These are phyloP conservation scores for Ormyrus labotus DNA, from an alignment of 2,888 invertebrate genomes.

Conservation along the genomic window DNA sequence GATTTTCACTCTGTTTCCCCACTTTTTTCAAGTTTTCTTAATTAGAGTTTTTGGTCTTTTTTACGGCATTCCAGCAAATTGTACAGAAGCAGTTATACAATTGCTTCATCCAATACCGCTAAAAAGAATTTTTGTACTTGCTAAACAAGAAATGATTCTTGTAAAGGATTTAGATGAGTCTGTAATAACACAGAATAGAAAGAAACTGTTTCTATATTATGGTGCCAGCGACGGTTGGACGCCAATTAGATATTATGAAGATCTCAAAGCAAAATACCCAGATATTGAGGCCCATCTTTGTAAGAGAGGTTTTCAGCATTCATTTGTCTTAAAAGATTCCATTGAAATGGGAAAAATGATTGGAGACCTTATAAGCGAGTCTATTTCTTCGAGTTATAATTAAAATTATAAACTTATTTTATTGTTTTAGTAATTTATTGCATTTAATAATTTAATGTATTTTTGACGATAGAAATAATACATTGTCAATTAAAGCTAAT, in stretches of 20 bases:
- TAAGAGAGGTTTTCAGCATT: slow-evolving; percentile 82
- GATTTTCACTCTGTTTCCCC: slow-evolving; percentile 79
- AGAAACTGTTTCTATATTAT: slow-evolving; percentile 87
- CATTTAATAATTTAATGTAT: slow-evolving; percentile 7
- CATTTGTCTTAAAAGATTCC: slow-evolving; percentile 86
- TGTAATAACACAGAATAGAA: slow-evolving; percentile 78
- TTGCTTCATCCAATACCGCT: slow-evolving; percentile 80
- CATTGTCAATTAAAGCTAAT: too few relatives aligned
- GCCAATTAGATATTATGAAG: slow-evolving; percentile 83
- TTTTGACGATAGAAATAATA: too few relatives aligned
- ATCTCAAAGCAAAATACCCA: slow-evolving; percentile 80
- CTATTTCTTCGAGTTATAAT: slow-evolving; percentile 55
- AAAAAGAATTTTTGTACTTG: slow-evolving; percentile 83
- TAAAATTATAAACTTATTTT: not conserved
- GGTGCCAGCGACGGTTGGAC: slow-evolving; percentile 90
- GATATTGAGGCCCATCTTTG: slow-evolving; percentile 80
- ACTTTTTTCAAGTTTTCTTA: slow-evolving; percentile 76
- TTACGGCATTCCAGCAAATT: slow-evolving; percentile 77
- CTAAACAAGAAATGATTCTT: slow-evolving; percentile 87
- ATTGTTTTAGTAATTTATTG: slow-evolving; percentile 9
- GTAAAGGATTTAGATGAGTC: slow-evolving; percentile 83
- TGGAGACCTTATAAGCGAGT: slow-evolving; percentile 67
- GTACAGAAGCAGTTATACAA: slow-evolving; percentile 77
- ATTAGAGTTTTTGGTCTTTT: slow-evolving; percentile 78
- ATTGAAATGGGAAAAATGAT: slow-evolving; percentile 77